Evolutionary conservation across 1,140 invertebrate genomes (phyloP).

Genomic region (Hirudo medicinalis): DNA sequence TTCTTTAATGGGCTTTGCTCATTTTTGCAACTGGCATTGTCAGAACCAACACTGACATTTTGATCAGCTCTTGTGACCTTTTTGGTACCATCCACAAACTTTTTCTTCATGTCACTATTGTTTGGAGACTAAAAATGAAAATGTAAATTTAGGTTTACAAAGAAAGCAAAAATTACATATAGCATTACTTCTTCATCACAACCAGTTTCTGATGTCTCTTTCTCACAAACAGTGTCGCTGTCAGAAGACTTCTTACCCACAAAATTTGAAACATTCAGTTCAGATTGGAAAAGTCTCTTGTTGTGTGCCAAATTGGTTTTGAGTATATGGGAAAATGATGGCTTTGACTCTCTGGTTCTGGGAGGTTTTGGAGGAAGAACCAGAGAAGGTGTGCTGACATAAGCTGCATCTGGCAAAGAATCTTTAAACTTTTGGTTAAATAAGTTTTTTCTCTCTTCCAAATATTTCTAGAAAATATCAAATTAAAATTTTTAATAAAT

Average conservation of each 20-base stretch:
- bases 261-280: not conserved
- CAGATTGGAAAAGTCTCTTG: too few relatives aligned
- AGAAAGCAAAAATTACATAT: not conserved
- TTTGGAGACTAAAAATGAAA: not conserved
- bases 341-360: too few relatives aligned
- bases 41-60: not conserved
- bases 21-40: not conserved
- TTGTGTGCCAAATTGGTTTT: too few relatives aligned
- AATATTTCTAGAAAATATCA: too few relatives aligned
- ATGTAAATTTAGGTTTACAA: too few relatives aligned
- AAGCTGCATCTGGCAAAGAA: too few relatives aligned
- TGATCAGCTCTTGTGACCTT: not conserved
- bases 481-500: too few relatives aligned
- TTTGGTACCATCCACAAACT: not conserved
- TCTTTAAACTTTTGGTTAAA: too few relatives aligned
- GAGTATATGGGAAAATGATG: too few relatives aligned
- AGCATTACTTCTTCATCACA: not conserved
- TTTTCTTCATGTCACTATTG: not conserved
- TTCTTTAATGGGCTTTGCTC: not conserved
- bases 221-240: not conserved
- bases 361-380: too few relatives aligned
- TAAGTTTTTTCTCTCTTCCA: too few relatives aligned
- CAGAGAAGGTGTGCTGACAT: too few relatives aligned
- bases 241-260: not conserved
- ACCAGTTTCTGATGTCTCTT: not conserved